Evolutionary conservation across 1,140 invertebrate species (phyloP).

Genomic region (Drosophila yakuba): DNA sequence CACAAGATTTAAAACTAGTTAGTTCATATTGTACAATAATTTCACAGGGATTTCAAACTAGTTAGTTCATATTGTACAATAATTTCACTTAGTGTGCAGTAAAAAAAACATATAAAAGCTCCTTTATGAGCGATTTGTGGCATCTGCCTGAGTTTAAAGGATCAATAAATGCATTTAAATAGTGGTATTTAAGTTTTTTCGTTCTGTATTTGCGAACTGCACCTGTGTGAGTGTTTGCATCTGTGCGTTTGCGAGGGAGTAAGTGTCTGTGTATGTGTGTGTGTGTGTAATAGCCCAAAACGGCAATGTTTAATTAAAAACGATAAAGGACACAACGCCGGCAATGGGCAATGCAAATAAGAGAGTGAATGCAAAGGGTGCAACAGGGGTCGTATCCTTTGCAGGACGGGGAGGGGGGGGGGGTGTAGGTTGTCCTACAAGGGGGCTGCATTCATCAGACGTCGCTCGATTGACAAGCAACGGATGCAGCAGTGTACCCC

Average conservation of each 20-base stretch:
- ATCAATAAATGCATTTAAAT: not conserved
- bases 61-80: too few relatives aligned
- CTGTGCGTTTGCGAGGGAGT: not conserved
- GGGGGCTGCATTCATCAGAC: conserved; percentile 35
- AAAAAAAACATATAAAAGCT: too few relatives aligned
- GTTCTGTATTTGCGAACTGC: not conserved
- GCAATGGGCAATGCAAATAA: conserved; percentile 58
- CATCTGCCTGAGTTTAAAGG: too few relatives aligned
- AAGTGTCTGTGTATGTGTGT: conserved; percentile 2
- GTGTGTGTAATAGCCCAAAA: conserved; percentile 61
- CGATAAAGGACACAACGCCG: conserved; percentile 63
- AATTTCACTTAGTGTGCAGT: too few relatives aligned
- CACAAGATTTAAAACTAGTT: not conserved
- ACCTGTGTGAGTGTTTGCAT: conserved; percentile 7
- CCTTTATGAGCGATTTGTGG: too few relatives aligned
- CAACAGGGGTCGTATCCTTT: too few relatives aligned
- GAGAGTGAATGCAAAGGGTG: conserved; percentile 7
- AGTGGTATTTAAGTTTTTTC: not conserved
- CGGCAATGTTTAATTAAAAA: conserved; percentile 79
- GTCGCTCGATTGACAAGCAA: conserved; percentile 35
- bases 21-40: too few relatives aligned
- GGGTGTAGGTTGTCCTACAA: too few relatives aligned
- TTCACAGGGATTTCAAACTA: not conserved
- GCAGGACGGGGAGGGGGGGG: not conserved
- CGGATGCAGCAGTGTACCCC: conserved; percentile 38